Conservation (phyloP, 2,888 invertebrate species). For the Calliopum simillimum region DNA sequence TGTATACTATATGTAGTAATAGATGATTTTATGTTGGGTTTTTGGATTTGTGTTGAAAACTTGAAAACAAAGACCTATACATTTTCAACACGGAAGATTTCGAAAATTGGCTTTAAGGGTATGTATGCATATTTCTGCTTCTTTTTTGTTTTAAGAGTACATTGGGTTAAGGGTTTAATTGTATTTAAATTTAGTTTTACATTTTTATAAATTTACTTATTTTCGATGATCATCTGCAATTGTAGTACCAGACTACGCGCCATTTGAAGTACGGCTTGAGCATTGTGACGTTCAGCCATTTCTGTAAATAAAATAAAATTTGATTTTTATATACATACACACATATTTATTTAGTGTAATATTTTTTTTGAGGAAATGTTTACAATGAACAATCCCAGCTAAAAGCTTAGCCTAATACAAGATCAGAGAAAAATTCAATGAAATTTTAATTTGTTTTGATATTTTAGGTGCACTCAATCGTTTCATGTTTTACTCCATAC, state of each 20-base stretch:
- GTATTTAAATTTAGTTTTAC: neutral
- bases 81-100: slow-evolving; percentile 32
- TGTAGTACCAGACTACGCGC: slow-evolving; percentile 89
- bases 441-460: no score
- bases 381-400: neutral
- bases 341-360: neutral
- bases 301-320: slow-evolving; percentile 71
- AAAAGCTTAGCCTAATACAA: no score
- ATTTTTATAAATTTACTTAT: slow-evolving; percentile 74
- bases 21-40: slow-evolving; percentile 2
- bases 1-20: neutral
- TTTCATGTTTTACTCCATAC: no score
- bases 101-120: slow-evolving; percentile 18
- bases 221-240: slow-evolving; percentile 91
- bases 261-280: slow-evolving; percentile 81
- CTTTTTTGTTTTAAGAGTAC: neutral
- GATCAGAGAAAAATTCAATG: no score
- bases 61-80: neutral
- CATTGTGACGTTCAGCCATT: slow-evolving; percentile 97
- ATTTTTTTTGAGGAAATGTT: neutral
- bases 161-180: neutral
- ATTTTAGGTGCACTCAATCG: no score
- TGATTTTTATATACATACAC: neutral
- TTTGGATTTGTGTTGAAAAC: slow-evolving; percentile 10
- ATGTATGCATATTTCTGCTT: neutral